These are phyloP conservation scores for Barnardius zonarius DNA, from an alignment of 2,113 vertebrate species.

Conservation along the genomic window DNA sequence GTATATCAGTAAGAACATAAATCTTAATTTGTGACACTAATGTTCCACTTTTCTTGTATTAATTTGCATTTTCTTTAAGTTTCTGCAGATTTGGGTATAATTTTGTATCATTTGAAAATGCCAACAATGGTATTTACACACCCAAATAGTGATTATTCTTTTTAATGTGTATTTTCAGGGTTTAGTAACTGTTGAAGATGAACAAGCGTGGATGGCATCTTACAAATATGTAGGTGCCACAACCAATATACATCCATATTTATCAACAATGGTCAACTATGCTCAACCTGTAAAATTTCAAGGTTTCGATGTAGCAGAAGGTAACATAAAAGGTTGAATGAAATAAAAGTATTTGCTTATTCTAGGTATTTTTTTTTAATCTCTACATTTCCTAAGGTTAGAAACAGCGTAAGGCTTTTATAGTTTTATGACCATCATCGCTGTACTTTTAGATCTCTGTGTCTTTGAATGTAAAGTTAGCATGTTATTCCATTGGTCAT, in stretches of 20 bases:
- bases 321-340: constrained; percentile 77
- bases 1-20: not conserved
- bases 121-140: not conserved
- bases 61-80: not conserved
- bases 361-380: constrained; percentile 27
- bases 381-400: not conserved
- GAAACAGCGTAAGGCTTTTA: not conserved
- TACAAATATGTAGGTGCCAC: constrained; percentile 98
- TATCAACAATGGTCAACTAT: constrained; percentile 99
- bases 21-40: not conserved
- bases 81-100: not conserved
- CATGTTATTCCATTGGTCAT: constrained; percentile 33
- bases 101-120: not conserved
- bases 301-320: constrained; percentile 94
- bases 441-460: not conserved
- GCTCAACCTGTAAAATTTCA: constrained; percentile 98
- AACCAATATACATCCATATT: constrained; percentile 96
- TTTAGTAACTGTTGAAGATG: constrained; percentile 86
- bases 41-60: not conserved
- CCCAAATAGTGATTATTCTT: not conserved
- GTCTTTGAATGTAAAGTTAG: not conserved
- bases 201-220: constrained; percentile 94
- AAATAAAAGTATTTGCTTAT: constrained; percentile 50
- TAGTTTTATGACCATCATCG: not conserved
- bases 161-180: constrained; percentile 74